Evolutionary conservation across 2,797 vertebrate species (phyloP), one percentile per base, ranked within the genome.

Genomic region (Heteromormyrus szaboi): DNA sequence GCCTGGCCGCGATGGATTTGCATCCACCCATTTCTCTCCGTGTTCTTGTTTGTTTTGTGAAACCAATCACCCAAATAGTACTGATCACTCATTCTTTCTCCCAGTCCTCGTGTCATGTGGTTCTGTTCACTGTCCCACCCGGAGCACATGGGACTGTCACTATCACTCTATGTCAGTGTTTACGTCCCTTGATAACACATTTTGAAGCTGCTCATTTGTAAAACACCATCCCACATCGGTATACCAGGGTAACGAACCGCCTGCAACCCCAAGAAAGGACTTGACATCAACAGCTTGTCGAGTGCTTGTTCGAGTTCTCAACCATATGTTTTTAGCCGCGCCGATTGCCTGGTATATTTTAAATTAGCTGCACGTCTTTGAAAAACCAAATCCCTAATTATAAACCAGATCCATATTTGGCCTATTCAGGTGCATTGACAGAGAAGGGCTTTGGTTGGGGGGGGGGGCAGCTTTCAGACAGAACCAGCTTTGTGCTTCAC

Each of bases 401-500:
- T 76, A 76, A 72, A 44, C 48, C 9, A 65, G 54, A 76, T 76
- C 54, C 86, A 87, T 65, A 87, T 87, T 62, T 87, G 56, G 54
- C 3, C 33, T 7, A 11, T 87, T 87, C 33, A 62, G 86, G 86
- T 87, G 37, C 54, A 87, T 44, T 65, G 56, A 51, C 41, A 87
- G 86, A 46, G 29, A 41, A 44, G 37, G 9, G 54, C 37, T 48
- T 59, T 91, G 88, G 88, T 33, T 2, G 41, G 89, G 88, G 41
- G 68, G 46, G 53, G 17, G 53, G 1, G 11, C 53, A 65, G 89
- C 89, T 22, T 92, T 91, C 90, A 89, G 46, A 72, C 85, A 62
- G 90, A 91, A 90, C 41, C 93, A 93, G 91, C 92, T 95, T 92
- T 93, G 89, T 54, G 91, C 89, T 33, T 11, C 81, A 59, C 92